Percentiles rank a stretch among this genome's conserved stretches.
Conservation (phyloP, 2,797 vertebrate genomes). For the Hozukius guyotensis region DNA sequence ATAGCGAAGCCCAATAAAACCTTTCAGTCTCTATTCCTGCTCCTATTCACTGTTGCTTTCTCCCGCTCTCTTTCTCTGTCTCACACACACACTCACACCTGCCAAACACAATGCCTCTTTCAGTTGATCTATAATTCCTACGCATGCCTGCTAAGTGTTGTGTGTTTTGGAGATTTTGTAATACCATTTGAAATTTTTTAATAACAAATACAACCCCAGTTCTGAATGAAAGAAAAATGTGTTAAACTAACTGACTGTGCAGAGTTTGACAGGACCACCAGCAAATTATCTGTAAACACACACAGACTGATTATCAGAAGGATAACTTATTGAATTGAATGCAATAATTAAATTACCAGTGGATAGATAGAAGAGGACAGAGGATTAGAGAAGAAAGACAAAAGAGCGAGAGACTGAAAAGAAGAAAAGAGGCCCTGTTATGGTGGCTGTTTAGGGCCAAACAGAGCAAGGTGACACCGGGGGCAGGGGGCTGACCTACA, state of each 20-base stretch:
- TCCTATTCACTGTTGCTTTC: constrained; percentile 30
- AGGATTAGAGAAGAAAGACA: neutral
- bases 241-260: neutral
- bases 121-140: constrained; percentile 22
- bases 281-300: constrained; percentile 11
- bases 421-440: constrained; percentile 13
- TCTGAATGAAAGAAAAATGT: neutral
- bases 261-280: neutral
- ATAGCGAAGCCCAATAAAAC: constrained; percentile 57
- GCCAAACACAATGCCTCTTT: constrained; percentile 35
- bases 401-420: neutral
- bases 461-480: constrained; percentile 64
- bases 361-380: neutral
- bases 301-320: neutral
- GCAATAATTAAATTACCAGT: neutral
- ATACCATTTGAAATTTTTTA: constrained; percentile 4
- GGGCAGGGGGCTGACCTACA: constrained; percentile 69
- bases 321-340: constrained; percentile 9
- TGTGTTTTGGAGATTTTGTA: constrained; percentile 16
- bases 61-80: neutral
- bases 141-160: neutral
- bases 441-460: constrained; percentile 66
- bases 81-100: constrained; percentile 20
- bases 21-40: constrained; percentile 16
- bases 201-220: constrained; percentile 3